phyloP scores from a whole-genome alignment of 2,113 vertebrate genomes.

The Etheostoma cragini region DNA sequence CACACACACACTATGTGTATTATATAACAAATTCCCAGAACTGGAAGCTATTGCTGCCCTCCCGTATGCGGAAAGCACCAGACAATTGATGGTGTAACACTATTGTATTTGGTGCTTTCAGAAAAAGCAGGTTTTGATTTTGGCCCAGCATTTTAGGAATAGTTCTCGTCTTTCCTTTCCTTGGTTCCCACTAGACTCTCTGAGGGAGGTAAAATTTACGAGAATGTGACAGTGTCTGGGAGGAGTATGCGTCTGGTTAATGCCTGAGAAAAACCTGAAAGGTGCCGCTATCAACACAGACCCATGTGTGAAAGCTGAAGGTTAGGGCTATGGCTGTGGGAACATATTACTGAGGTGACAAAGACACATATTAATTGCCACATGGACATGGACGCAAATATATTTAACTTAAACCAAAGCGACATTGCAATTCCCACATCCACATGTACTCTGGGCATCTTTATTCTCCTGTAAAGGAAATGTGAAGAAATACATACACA shows the following conservation, averaged over 20 bases:
- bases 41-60: not conserved
- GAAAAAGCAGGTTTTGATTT: not conserved
- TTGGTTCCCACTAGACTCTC: constrained; percentile 1
- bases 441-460: no score
- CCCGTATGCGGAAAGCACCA: not conserved
- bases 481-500: no score
- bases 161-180: constrained; percentile 4
- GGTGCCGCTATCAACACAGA: not conserved
- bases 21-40: constrained; percentile 36
- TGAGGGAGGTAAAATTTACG: not conserved
- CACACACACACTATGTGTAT: not conserved
- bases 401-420: no score
- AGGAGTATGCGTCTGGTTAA: not conserved
- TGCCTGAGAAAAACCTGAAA: constrained; percentile 11
- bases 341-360: no score
- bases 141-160: not conserved
- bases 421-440: no score
- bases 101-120: constrained; percentile 17
- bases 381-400: no score
- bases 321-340: no score
- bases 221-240: not conserved
- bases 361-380: no score
- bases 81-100: constrained; percentile 8
- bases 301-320: not conserved
- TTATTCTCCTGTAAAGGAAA: no score